Evolutionary conservation across 2,113 vertebrate species (phyloP), one percentile per base, ranked within the genome.

Genomic region (Coracopsis vasa): DNA sequence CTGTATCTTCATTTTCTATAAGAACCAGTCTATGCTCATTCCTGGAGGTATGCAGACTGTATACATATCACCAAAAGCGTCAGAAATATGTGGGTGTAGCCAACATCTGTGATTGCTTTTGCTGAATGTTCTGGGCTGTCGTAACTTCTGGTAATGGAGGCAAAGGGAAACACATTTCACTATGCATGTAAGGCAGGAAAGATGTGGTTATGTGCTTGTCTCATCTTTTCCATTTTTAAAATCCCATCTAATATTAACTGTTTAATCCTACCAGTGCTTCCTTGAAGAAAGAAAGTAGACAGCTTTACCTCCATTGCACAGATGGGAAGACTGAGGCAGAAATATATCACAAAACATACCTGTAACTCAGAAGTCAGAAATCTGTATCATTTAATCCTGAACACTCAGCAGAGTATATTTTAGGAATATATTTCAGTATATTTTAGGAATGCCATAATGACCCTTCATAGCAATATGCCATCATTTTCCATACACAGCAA

Each of bases 51-150:
- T 66, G 86, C 66, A 75, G 50, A 37, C 65, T 65, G 50, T n/a
- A 62, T 94, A 82, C 80, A 94, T 94, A 94, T 91, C 93, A 91
- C 70, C 82, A 86, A 92, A 89, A 61, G 35, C 45, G 86, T 90
- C 89, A 96, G 70, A 95, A 96, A 77, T 94, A 95, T 60, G 87
- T 94, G 87, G 84, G 95, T 8, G 87, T 95, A 95, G 88, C 75
- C 96, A 94, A 61, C 91, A 88, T 92, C 87, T 94, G 91, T 8
- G 48, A 51, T 80, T 88, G 86, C 51, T 93, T 96, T 93, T 96
- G 64, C 95, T 79, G 67, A 89, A 88, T 69, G 33, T 86, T 92
- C 73, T 91, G 67, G 54, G 21, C 60, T 79, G 79, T 79, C 0
- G 24, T 29, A 94, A 86, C 92, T 65, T 96, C 65, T 72, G 71